phyloP scores from a whole-genome alignment of 2,113 vertebrate species.

The Cynopterus brachyotis region DNA sequence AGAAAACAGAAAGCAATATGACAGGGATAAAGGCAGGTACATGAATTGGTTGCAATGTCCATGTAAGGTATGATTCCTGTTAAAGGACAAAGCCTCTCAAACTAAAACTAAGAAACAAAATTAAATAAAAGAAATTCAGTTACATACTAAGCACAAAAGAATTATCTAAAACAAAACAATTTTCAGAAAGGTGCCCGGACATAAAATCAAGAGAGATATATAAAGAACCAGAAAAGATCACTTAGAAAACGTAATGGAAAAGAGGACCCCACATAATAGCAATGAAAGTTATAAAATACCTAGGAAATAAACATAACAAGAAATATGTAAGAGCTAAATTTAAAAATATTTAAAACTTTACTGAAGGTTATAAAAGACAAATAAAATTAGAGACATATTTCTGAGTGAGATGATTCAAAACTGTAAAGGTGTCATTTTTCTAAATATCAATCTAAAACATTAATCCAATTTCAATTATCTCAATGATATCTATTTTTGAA shows the following conservation, averaged over 20 bases:
- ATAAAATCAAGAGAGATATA: neutral
- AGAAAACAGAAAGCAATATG: neutral
- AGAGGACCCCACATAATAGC: neutral
- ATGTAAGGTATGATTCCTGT: neutral
- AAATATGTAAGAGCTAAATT: slow-evolving; percentile 25
- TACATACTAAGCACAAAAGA: neutral
- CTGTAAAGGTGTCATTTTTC: neutral
- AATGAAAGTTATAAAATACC: slow-evolving; percentile 22
- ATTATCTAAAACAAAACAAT: neutral
- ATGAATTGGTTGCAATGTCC: neutral
- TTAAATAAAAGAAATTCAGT: neutral
- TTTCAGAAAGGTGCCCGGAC: neutral
- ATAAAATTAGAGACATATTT: slow-evolving; percentile 25
- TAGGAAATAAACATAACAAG: neutral
- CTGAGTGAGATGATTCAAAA: slow-evolving; percentile 16
- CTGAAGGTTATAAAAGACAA: neutral
- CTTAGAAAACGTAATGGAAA: neutral
- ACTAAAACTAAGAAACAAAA: neutral
- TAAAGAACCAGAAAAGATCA: neutral
- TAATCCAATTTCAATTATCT: neutral
- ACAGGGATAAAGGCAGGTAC: neutral
- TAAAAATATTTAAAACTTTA: neutral
- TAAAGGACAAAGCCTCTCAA: neutral
- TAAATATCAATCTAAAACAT: slow-evolving; percentile 22
- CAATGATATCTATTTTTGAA: slow-evolving; percentile 29